These are phyloP conservation scores for Psilopsiagon aymara DNA, from an alignment of 2,113 vertebrate species.

Conservation along the genomic window DNA sequence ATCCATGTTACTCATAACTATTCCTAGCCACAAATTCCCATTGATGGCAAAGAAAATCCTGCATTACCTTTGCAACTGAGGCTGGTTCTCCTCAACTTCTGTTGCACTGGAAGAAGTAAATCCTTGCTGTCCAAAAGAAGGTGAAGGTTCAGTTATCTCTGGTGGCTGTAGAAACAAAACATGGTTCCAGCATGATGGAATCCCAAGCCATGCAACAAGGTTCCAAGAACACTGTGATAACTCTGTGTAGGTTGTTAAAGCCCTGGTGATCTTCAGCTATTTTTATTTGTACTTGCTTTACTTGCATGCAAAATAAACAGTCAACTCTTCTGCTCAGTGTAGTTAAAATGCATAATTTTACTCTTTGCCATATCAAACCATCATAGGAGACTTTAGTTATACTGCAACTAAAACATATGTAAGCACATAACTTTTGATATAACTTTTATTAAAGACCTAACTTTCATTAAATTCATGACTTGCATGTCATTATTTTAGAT, in stretches of 20 bases:
- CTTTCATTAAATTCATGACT: background rate
- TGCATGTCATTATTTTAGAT: background rate
- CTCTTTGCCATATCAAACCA: background rate
- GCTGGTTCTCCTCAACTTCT: background rate
- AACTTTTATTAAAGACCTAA: background rate
- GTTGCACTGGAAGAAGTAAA: background rate
- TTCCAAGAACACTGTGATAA: background rate
- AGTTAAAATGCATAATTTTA: background rate
- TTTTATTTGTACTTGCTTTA: background rate
- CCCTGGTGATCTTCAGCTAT: background rate
- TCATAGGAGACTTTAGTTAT: background rate
- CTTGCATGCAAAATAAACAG: background rate
- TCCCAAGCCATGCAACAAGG: background rate
- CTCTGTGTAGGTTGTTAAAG: background rate
- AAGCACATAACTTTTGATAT: background rate
- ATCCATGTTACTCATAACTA: background rate
- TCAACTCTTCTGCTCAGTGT: background rate
- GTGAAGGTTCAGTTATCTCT: background rate
- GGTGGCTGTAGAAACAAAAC: slow-evolving; percentile 16
- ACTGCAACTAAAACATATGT: background rate
- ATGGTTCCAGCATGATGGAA: background rate
- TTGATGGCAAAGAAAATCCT: background rate
- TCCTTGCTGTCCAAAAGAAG: background rate
- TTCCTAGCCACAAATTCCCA: background rate
- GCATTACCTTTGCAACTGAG: slow-evolving; percentile 26